Evolutionary conservation across 2,888 invertebrate species (phyloP), one percentile per base, ranked within the genome.

Genomic region (Bembecia ichneumoniformis): DNA sequence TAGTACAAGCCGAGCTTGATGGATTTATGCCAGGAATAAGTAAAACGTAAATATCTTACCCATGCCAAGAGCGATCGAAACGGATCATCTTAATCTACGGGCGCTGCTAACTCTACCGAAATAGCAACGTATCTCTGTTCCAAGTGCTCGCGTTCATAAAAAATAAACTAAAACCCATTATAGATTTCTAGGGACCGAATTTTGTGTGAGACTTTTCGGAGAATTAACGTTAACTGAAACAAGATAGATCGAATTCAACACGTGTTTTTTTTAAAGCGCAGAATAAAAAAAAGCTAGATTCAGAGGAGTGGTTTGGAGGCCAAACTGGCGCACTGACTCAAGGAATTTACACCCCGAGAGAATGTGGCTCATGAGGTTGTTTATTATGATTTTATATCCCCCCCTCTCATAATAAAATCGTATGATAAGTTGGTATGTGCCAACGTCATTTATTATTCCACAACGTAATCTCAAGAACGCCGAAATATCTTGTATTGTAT

Each of bases 21-120:
- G 66, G 70, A 64, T 60, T 53, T 57, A 58, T 71, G 73, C 73
- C 73, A 71, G 56, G 56, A 64, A 61, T 64, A 64, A 60, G 56
- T 58, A 58, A 60, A 49, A 59, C 63, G 66, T 67, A 71, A 71
- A 72, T 66, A 71, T 51, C 47, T 50, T 53, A 53, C 52, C 53
- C 47, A 55, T 70, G 74, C 74, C 71, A 74, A 72, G 61, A 66
- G 51, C 51, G 51, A 59, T 62, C 57, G 51, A 53, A 58, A 56
- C 58, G 58, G 58, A 58, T 52, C 49, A 51, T 51, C 54, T 53
- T 47, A 49, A 49, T 47, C 52, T 58, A 54, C 60, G 58, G 58
- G 55, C 53, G 59, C 54, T 59, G 55, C 60, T 17, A 44, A 40
- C 44, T 55, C 44, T n/a, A 43, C 34, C 45, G 28, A 17, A 70